phyloP scores from a whole-genome alignment of 2,797 vertebrate species.

The Microchirus variegatus region DNA sequence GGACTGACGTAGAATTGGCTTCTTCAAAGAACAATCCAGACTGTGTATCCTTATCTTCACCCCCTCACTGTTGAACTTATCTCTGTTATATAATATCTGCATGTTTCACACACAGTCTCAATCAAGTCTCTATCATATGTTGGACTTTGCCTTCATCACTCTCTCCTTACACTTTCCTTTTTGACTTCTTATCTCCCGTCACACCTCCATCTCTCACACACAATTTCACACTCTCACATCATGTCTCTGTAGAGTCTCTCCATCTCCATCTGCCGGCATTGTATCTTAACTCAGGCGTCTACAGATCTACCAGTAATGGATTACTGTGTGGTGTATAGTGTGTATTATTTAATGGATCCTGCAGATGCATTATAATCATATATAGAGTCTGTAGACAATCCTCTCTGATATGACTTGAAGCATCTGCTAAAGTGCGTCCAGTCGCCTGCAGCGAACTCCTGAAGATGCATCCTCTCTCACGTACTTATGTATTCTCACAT shows the following conservation, averaged over 20 bases:
- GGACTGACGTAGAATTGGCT: constrained; percentile 44
- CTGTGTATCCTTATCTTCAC: constrained; percentile 51
- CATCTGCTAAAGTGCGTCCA: too few species aligned
- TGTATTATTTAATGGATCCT: constrained; percentile 13
- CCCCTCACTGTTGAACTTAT: constrained; percentile 10
- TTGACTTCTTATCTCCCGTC: neutral
- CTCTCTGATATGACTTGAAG: too few species aligned
- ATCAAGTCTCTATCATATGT: constrained; percentile 19
- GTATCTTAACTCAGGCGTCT: constrained; percentile 47
- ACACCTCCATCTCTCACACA: neutral
- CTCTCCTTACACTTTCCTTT: constrained; percentile 8
- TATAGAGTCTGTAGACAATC: too few species aligned
- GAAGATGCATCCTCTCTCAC: neutral
- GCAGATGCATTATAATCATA: neutral
- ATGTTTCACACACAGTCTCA: constrained; percentile 1
- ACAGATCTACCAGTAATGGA: constrained; percentile 48
- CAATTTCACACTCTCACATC: constrained; percentile 15
- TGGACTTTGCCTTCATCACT: constrained; percentile 9
- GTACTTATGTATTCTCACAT: neutral
- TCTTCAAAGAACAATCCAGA: constrained; percentile 42
- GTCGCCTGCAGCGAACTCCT: too few species aligned
- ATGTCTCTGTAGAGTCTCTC: constrained; percentile 30
- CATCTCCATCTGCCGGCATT: constrained; percentile 32
- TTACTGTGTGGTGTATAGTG: constrained; percentile 9
- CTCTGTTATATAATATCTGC: constrained; percentile 22